These are phyloP conservation scores for Condylostylus longicornis DNA, from an alignment of 1,140 invertebrate genomes.

Conservation along the genomic window DNA sequence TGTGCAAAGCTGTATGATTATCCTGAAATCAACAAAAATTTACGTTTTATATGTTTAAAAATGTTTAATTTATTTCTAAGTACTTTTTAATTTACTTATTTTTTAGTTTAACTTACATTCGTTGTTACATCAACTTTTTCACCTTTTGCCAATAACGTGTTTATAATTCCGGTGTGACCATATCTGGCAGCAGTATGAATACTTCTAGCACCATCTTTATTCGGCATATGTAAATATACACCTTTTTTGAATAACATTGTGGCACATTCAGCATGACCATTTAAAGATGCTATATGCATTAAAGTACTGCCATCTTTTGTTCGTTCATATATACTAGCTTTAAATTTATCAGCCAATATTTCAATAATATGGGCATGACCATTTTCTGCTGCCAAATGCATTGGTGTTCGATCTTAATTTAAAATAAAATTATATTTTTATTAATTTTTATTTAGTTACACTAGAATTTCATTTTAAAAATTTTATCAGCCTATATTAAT, in stretches of 20 bases:
- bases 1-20: conserved; percentile 95
- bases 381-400: conserved; percentile 94
- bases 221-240: conserved; percentile 98
- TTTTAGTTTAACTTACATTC: conserved; percentile 52
- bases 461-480: no score
- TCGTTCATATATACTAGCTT: conserved; percentile 83
- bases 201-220: conserved; percentile 85
- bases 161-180: conserved; percentile 94
- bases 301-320: conserved; percentile 95
- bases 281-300: conserved; percentile 93
- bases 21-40: conserved; percentile 48
- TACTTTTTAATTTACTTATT: no score
- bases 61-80: no score
- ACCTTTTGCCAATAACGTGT: conserved; percentile 85
- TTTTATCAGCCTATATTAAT: no score
- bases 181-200: conserved; percentile 84
- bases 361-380: conserved; percentile 93
- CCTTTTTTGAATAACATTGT: conserved; percentile 97
- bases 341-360: conserved; percentile 92
- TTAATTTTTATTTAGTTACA: no score
- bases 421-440: no score
- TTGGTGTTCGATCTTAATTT: conserved; percentile 90
- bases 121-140: conserved; percentile 90
- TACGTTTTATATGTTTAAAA: no score
- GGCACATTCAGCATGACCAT: conserved; percentile 96